Evolutionary conservation across 23 tunicate genomes (phyloP), one percentile per base, ranked within the genome.

Genomic region (Oikopleura albicans): DNA sequence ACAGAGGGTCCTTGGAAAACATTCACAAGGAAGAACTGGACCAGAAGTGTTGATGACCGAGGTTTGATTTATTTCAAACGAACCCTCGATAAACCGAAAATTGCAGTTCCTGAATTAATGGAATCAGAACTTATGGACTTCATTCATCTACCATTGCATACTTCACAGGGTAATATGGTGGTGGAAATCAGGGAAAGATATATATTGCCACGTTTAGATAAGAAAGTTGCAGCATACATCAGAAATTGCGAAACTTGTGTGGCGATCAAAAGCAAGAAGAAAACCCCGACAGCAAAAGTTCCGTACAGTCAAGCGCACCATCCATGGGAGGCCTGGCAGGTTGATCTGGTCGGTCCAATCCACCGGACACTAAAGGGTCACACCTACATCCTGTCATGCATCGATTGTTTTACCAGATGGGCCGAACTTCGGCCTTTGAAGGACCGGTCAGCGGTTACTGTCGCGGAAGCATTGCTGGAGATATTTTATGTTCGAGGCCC

Each of bases 401-500:
- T 49, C 59, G 59, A 49, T 49, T 22, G 22, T 8, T 49, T 8
- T 49, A 8, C 59, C 8, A 49, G 59, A 49, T 49, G 59, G 59
- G 16, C 22, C 16, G 59, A 49, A 49, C 22, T 49, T 8, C 8
- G 59, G 59, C 16, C 16, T 8, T 8, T 91, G 91, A 85, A 41
- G 83, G 40, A 89, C 89, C 0, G 89, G 84, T 0, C 91, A 91
- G 57, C 97, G 89, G 49, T 88, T 87, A 0, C 97, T 86, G 85
- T 89, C 84, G 40, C 91, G 85, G 0, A 87, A 86, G 38, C 88
- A 39, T 83, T 91, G 86, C 34, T 76, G 89, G 41, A 88, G 88
- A 49, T 49, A 49, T 49, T 49, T 22, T 49, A 49, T 22, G 59
- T 49, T 22, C 8, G 59, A 22, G 59, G 59, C 16, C 59, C 59